Evolutionary conservation across 2,888 invertebrate species (phyloP).

Genomic region (Caenorhabditis sp.): DNA sequence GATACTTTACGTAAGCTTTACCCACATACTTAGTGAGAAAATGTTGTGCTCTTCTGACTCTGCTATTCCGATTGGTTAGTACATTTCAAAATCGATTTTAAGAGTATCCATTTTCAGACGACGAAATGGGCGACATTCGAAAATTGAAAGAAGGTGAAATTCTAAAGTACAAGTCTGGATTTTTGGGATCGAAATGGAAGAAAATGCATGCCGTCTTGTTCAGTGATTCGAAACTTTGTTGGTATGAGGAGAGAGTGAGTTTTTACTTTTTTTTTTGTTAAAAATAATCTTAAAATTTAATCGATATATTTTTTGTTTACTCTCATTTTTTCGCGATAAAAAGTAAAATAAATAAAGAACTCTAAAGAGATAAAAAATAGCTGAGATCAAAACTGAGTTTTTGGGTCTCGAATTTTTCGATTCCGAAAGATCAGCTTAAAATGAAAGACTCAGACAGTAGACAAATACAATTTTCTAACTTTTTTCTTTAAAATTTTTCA

Average conservation of each 20-base stretch:
- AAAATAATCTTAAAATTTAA: too few relatives aligned
- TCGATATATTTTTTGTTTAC: conserved; percentile 6
- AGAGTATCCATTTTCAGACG: neutral
- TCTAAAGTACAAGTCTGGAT: conserved; percentile 58
- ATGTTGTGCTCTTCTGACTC: neutral
- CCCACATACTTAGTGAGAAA: neutral
- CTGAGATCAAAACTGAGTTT: too few relatives aligned
- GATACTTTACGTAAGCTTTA: neutral
- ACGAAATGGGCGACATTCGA: conserved; percentile 33
- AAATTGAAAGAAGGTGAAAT: conserved; percentile 67
- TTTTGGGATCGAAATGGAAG: conserved; percentile 65
- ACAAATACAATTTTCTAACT: too few relatives aligned
- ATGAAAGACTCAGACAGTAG: too few relatives aligned
- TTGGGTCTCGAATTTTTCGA: too few relatives aligned
- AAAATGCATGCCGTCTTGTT: conserved; percentile 57
- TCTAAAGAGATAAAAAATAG: too few relatives aligned
- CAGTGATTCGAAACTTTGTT: conserved; percentile 62
- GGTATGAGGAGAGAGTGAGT: conserved; percentile 60
- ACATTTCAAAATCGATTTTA: neutral
- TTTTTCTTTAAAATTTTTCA: too few relatives aligned
- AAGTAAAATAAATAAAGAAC: conserved; percentile 2
- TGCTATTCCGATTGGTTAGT: neutral
- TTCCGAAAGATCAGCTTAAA: too few relatives aligned
- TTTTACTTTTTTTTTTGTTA: neutral
- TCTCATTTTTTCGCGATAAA: conserved; percentile 6